These are phyloP conservation scores for Ctenochaetus hawaiiensis DNA, from an alignment of 2,797 vertebrate species.

Conservation along the genomic window DNA sequence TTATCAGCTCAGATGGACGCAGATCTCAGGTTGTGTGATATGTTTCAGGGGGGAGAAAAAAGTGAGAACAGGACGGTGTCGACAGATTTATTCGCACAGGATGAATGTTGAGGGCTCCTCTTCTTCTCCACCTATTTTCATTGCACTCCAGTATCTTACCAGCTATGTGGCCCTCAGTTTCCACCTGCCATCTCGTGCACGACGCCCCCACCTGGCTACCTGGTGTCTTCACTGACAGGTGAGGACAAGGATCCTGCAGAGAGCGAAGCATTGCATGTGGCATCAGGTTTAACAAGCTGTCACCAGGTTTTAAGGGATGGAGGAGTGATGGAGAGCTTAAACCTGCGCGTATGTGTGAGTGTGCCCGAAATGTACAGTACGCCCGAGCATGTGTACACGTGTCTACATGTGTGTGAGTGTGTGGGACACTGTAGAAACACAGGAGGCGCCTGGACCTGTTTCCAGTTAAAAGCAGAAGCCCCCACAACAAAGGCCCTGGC, in stretches of 20 bases:
- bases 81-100: conserved; percentile 68
- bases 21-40: conserved; percentile 42
- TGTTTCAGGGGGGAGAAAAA: conserved; percentile 32
- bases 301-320: conserved; percentile 58
- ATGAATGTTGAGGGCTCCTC: conserved; percentile 39
- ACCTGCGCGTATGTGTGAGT: conserved; percentile 11
- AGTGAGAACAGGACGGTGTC: conserved; percentile 42
- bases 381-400: conserved; percentile 14
- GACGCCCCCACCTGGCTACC: conserved; percentile 52
- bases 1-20: conserved; percentile 10
- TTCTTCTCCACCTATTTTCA: conserved; percentile 13
- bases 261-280: conserved; percentile 61
- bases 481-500: conserved; percentile 90
- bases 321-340: conserved; percentile 49
- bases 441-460: conserved; percentile 89
- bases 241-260: conserved; percentile 68
- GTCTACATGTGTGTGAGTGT: conserved; percentile 35
- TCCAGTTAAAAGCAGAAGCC: conserved; percentile 92
- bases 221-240: conserved; percentile 57
- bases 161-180: conserved; percentile 41
- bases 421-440: conserved; percentile 74
- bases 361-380: conserved; percentile 19
- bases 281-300: conserved; percentile 79
- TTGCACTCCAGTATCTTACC: conserved; percentile 34
- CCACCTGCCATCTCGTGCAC: conserved; percentile 51